Evolutionary conservation across 92 coral and sea anemone genomes (phyloP).

Genomic region (Virgularia gustaviana): DNA sequence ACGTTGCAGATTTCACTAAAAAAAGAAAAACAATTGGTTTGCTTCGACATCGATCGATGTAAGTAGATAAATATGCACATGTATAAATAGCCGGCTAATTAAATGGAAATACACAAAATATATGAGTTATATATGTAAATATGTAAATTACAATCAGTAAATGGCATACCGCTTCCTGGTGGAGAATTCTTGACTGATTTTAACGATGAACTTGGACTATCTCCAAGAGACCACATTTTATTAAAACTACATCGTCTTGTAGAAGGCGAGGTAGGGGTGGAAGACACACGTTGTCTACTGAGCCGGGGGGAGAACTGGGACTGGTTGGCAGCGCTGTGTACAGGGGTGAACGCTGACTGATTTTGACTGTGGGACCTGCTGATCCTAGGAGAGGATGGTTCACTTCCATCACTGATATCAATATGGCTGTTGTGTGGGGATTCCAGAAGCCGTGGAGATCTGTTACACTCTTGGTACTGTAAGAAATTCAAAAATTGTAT

Average conservation of each 20-base stretch:
- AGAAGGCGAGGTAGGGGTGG: constrained; percentile 32
- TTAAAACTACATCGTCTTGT: constrained; percentile 34
- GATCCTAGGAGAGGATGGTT: constrained; percentile 29
- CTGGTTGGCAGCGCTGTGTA: constrained; percentile 7
- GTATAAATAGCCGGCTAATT: too few relatives aligned
- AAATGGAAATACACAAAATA: too few relatives aligned
- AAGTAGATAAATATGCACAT: too few relatives aligned
- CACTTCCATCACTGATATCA: constrained; percentile 28
- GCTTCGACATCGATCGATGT: too few relatives aligned
- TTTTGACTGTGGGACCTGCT: constrained; percentile 18
- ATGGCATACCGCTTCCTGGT: constrained; percentile 26
- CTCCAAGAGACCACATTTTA: constrained; percentile 27
- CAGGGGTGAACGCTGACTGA: constrained; percentile 27
- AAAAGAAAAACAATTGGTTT: not conserved
- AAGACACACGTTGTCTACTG: constrained; percentile 13
- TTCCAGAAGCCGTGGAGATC: not conserved
- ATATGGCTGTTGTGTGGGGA: constrained; percentile 3
- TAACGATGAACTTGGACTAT: constrained; percentile 29
- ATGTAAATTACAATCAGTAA: not conserved
- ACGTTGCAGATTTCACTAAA: constrained; percentile 58
- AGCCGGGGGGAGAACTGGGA: constrained; percentile 34
- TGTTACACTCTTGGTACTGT: not conserved
- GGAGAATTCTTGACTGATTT: constrained; percentile 25
- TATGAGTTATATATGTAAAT: not conserved
- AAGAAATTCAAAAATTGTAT: not conserved